phyloP scores from a whole-genome alignment of 1,140 invertebrate genomes.

The Tetranychus cinnabarinus region DNA sequence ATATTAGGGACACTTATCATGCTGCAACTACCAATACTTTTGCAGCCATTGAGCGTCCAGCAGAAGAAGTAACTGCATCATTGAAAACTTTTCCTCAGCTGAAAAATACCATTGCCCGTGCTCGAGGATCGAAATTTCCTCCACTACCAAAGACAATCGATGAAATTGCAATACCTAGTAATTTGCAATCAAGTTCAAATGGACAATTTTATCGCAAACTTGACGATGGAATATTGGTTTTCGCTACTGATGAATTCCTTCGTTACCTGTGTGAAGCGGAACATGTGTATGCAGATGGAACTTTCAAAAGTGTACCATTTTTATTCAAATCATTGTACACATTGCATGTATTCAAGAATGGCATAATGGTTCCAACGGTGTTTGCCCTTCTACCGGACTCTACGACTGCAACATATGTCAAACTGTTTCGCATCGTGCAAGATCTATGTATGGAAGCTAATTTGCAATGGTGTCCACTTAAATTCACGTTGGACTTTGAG shows the following conservation, averaged over 20 bases:
- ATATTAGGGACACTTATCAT: background rate
- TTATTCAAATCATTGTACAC: background rate
- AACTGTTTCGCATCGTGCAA: background rate
- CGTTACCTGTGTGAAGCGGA: background rate
- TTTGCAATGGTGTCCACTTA: background rate
- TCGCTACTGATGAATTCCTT: background rate
- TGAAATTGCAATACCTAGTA: background rate
- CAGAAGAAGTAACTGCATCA: background rate
- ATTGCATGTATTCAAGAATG: background rate
- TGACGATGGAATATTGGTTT: background rate
- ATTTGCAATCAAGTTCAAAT: background rate
- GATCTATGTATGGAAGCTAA: background rate
- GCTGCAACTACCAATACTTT: background rate
- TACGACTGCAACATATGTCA: background rate
- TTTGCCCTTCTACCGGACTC: background rate
- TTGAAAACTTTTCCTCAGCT: background rate
- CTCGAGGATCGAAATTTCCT: background rate
- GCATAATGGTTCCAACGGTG: background rate
- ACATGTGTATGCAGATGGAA: no score
- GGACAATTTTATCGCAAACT: background rate
- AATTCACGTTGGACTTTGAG: background rate
- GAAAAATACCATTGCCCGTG: background rate
- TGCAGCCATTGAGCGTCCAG: background rate
- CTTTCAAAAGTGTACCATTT: background rate
- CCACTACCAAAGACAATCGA: background rate